These are phyloP conservation scores for Zaprionus davidi DNA, from an alignment of 1,140 invertebrate species.

Conservation along the genomic window DNA sequence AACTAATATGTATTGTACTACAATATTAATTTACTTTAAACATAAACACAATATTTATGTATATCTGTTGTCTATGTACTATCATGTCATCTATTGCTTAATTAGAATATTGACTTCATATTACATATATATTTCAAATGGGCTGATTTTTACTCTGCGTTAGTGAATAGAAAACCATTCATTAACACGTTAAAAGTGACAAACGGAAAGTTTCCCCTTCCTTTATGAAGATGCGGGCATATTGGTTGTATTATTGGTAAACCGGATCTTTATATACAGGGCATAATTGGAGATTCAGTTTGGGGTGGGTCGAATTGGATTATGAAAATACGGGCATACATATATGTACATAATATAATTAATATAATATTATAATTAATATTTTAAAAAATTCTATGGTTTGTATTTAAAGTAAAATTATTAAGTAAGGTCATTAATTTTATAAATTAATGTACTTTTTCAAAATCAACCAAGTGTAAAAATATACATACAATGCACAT, in stretches of 20 bases:
- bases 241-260: background rate
- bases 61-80: slow-evolving; percentile 47
- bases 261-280: background rate
- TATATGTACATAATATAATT: background rate
- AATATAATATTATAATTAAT: too few species aligned
- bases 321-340: background rate
- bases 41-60: slow-evolving; percentile 23
- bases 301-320: background rate
- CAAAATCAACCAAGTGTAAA: background rate
- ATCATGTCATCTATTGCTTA: slow-evolving; percentile 53
- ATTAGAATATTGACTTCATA: slow-evolving; percentile 57
- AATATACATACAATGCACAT: slow-evolving; percentile 40
- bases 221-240: background rate
- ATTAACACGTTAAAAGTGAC: background rate
- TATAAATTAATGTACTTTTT: slow-evolving; percentile 31
- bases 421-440: background rate
- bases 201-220: background rate
- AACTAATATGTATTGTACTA: slow-evolving; percentile 44
- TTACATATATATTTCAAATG: slow-evolving; percentile 37
- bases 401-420: background rate
- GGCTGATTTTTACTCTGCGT: background rate
- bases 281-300: background rate
- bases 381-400: background rate
- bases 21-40: slow-evolving; percentile 50
- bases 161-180: background rate